These are phyloP conservation scores for Brachionichthys hirsutus DNA, from an alignment of 2,113 vertebrate genomes.

Conservation along the genomic window DNA sequence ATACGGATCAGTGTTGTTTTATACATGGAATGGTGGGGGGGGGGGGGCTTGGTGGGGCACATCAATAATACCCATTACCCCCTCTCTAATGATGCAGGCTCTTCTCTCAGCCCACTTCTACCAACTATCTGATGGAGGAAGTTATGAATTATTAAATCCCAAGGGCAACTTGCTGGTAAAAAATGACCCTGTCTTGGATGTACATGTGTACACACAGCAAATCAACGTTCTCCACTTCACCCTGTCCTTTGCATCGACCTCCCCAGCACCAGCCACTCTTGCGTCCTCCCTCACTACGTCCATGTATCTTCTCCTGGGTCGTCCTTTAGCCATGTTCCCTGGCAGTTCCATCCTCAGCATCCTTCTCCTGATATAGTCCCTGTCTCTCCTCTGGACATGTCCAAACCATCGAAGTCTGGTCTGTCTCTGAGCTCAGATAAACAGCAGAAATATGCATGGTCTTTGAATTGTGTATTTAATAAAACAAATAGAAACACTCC, in stretches of 20 bases:
- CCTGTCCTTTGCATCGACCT: no score
- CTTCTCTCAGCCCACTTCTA: conserved; percentile 75
- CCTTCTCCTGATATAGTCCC: no score
- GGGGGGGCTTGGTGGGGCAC: conserved; percentile 62
- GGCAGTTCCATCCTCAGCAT: no score
- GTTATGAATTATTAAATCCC: conserved; percentile 83
- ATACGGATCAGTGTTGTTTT: conserved; percentile 84
- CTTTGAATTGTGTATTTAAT: neutral
- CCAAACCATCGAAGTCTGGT: no score
- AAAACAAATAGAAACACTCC: neutral
- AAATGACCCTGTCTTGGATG: conserved; percentile 67
- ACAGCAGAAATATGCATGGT: neutral
- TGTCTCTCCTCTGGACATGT: neutral
- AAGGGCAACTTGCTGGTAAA: conserved; percentile 75
- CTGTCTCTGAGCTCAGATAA: neutral
- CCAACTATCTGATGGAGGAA: conserved; percentile 74
- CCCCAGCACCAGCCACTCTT: no score
- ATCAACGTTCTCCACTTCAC: no score
- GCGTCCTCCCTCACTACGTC: no score
- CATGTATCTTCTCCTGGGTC: no score
- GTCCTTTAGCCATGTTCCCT: no score
- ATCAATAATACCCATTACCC: conserved; percentile 83
- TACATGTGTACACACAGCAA: conserved; percentile 42
- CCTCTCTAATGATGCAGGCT: conserved; percentile 75
- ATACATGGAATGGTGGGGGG: conserved; percentile 80